Base-by-base conservation (phyloP, 2,888 invertebrate species). In the Alentia gelatinosa region DNA sequence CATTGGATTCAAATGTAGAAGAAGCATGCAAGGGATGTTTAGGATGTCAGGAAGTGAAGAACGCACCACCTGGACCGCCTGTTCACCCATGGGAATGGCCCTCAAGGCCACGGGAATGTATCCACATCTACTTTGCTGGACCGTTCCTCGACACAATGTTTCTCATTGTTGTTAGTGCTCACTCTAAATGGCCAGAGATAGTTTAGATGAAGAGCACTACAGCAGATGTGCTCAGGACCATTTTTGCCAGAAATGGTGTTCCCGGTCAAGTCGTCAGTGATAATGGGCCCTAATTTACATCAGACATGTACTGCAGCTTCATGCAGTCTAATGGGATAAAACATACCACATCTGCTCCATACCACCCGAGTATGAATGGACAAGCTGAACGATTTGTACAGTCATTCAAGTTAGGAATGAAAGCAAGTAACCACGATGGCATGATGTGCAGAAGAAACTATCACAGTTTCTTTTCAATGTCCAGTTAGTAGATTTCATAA, bases 51-150 rank as follows among this genome's bases (percentile, higher is more conserved):
- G 89, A 89, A 3, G 42, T 91, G 23, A 91, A 47, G 26, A 91
- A 63, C 12, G 42, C 26, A 63, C 94, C 93, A n/a, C n/a, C 92
- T 39, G 90, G 84, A 30, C 92, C 93, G n/a, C 93, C 94, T 0
- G 68, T 94, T 15, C 93, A 94, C 75, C 93, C 93, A 4, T 95
- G 94, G 94, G 91, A 92, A 86, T 93, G 90, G 75, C 94, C 94
- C 12, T 90, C 89, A 19, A 91, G 91, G 47, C 92, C 93, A n/a
- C 94, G 94, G 94, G 89, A 90, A 12, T 89, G 94, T 9, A 19
- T 94, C 0, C 94, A 94, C 50, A 75, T 94, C 26, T 94, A 94
- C 86, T 93, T 92, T 89, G 94, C 94, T n/a, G 94, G 93, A 33
- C 93, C 91, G 47, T 90, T 92, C 50, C 15, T 90, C 74, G 92